These are phyloP conservation scores for Polyommatus iphigenia DNA, from an alignment of 2,888 invertebrate species.

Conservation along the genomic window DNA sequence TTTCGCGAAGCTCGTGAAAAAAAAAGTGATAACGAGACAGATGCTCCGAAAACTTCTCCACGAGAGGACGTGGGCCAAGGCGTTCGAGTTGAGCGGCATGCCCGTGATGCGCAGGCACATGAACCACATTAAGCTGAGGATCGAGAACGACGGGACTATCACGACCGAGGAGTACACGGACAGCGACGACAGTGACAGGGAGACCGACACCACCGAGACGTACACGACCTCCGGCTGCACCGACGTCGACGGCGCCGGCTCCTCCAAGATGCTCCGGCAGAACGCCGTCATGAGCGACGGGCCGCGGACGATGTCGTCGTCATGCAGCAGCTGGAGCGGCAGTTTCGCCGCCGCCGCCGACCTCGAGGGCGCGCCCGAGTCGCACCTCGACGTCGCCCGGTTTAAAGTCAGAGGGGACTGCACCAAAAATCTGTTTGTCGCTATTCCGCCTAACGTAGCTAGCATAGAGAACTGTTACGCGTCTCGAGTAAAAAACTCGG, in stretches of 20 bases:
- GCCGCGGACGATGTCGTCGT: conserved; percentile 68
- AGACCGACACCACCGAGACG: conserved; percentile 67
- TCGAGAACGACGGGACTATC: conserved; percentile 69
- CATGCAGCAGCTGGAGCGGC: conserved; percentile 79
- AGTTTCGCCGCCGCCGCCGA: conserved; percentile 85
- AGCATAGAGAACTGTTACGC: conserved; percentile 43
- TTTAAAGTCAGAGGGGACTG: conserved; percentile 61
- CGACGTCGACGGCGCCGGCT: conserved; percentile 55
- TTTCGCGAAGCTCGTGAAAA: conserved; percentile 87
- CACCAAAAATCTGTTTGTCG: conserved; percentile 62
- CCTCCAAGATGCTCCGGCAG: conserved; percentile 77
- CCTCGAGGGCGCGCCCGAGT: conserved; percentile 76
- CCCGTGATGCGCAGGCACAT: conserved; percentile 71
- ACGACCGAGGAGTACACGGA: conserved; percentile 69
- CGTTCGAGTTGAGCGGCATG: conserved; percentile 69
- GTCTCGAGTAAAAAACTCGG: conserved; percentile 47
- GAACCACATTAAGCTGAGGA: conserved; percentile 66
- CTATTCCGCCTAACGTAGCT: conserved; percentile 43
- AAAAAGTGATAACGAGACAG: conserved; percentile 84
- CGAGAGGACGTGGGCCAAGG: conserved; percentile 75
- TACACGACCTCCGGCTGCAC: conserved; percentile 65
- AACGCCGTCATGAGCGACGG: conserved; percentile 79
- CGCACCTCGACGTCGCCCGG: conserved; percentile 57
- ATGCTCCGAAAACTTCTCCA: conserved; percentile 88
- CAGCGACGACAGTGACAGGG: conserved; percentile 65